These are phyloP conservation scores for Hermatobates lingyangjiaoensis DNA, from an alignment of 1,140 invertebrate species.

Conservation along the genomic window DNA sequence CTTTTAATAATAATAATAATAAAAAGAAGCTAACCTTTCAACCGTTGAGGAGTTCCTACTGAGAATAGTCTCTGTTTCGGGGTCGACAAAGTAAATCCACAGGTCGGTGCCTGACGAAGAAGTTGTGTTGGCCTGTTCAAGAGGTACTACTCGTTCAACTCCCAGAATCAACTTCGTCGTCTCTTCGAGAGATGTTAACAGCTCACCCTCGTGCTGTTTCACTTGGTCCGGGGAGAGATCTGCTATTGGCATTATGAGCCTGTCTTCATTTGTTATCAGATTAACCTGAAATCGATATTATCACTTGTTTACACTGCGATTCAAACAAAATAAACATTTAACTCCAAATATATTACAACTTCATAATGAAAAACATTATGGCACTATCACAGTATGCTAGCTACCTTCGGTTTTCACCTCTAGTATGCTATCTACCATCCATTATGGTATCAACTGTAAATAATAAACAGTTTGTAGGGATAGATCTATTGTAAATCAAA, in stretches of 20 bases:
- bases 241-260: slow-evolving; percentile 56
- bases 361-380: background rate
- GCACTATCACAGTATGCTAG: background rate
- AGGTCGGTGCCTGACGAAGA: slow-evolving; percentile 58
- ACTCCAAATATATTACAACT: no score
- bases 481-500: no score
- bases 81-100: slow-evolving; percentile 72
- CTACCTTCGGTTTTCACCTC: background rate
- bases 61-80: slow-evolving; percentile 51
- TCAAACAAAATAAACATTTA: no score
- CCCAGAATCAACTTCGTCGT: slow-evolving; percentile 52
- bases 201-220: slow-evolving; percentile 37
- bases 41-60: slow-evolving; percentile 46
- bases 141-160: slow-evolving; percentile 51
- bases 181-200: slow-evolving; percentile 50
- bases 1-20: no score
- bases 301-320: background rate
- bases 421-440: background rate
- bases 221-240: slow-evolving; percentile 51
- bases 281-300: slow-evolving; percentile 28
- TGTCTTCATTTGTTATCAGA: slow-evolving; percentile 42
- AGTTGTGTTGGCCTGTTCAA: slow-evolving; percentile 43
- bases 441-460: background rate
- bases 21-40: no score
- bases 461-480: background rate